Base-by-base conservation (phyloP, 1,140 invertebrate genomes). In the Micrasema minimum region DNA sequence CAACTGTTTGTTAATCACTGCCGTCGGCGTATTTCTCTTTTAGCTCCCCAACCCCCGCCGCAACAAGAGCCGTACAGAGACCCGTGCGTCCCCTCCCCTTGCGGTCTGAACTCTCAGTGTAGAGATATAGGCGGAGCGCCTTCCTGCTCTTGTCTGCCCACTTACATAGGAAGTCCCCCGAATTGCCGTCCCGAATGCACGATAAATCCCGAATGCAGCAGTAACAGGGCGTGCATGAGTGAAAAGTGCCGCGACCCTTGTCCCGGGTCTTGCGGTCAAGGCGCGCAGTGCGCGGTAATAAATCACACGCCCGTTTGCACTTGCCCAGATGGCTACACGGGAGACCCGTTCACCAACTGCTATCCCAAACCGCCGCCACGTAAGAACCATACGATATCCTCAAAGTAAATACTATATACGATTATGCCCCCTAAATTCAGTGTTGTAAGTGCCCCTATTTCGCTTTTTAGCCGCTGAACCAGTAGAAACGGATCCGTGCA, bases 141-240 rank as follows among this genome's bases (percentile, higher is more conserved):
- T 0, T 88, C 89, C 0, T 93, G 92, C 75, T 87, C 88, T 20
- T 93, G 92, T 76, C 81, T 88, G 72, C 71, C 85, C 11, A 88
- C 83, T 38, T 92, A 90, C 74, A 82, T 88, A n/a, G 91, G 91
- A 57, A 87, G 82, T 69, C 90, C 91, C 69, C 91, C 90, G 23
- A 90, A 89, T 76, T 92, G 91, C 75, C 84, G 88, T 76, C 90
- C 91, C 31, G 91, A 93, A 79, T 93, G 91, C 82, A 85, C 86
- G 3, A 87, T 91, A 14, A 90, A 92, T 79, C 84, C 90, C 0
- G 91, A 92, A 76, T 93, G 91, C 80, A 79, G 87, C 23, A 87
- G 87, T 69, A 87, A 86, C 68, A 81, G 84, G 76, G 90, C 90
- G 4, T 93, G 91, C 77, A 87, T 90, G 38, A 88, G 87, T 73